phyloP scores from a whole-genome alignment of 2,113 vertebrate genomes.

The Odocoileus virginianus region DNA sequence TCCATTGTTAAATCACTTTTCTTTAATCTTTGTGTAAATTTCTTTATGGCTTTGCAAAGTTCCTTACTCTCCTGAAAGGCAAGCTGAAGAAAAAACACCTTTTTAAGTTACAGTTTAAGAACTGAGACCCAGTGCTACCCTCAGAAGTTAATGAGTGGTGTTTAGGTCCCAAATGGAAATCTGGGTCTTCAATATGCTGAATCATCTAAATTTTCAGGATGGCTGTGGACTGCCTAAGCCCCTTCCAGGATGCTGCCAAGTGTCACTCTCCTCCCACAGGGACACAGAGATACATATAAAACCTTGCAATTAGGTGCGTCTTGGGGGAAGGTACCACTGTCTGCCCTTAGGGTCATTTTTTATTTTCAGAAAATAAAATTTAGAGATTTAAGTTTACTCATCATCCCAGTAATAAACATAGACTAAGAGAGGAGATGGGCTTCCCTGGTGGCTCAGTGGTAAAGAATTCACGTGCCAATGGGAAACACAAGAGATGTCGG shows the following conservation, averaged over 20 bases:
- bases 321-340: slow-evolving; percentile 50
- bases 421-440: neutral
- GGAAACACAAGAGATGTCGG: neutral
- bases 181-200: neutral
- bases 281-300: slow-evolving; percentile 74
- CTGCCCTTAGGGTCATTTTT: slow-evolving; percentile 68
- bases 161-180: neutral
- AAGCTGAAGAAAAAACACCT: neutral
- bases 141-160: neutral
- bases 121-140: neutral
- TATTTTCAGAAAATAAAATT: slow-evolving; percentile 68
- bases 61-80: slow-evolving; percentile 26
- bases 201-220: slow-evolving; percentile 41
- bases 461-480: neutral
- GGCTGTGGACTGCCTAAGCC: slow-evolving; percentile 63
- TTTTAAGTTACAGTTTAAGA: neutral
- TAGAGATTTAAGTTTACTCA: neutral
- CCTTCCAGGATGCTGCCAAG: slow-evolving; percentile 68
- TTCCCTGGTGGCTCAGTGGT: neutral
- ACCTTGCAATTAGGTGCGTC: slow-evolving; percentile 73
- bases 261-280: slow-evolving; percentile 57
- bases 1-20: neutral
- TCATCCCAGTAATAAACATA: neutral
- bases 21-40: slow-evolving; percentile 21
- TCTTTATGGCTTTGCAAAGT: slow-evolving; percentile 26